Evolutionary conservation across 53 echinoderm and acorn worm species (phyloP), one percentile per base, ranked within the genome.

Genomic region (Paracentrotus lividus): DNA sequence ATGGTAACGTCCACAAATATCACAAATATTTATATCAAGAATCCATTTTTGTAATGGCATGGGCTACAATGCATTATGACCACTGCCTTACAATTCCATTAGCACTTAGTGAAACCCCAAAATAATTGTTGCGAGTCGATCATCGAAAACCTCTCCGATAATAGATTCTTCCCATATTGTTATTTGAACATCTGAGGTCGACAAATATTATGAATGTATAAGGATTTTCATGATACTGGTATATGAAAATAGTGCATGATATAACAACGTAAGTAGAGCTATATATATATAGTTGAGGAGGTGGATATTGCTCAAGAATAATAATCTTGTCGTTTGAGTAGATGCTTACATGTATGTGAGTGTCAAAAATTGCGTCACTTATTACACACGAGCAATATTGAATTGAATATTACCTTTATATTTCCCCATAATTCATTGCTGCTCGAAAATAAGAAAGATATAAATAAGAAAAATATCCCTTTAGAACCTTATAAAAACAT

Each of bases 151-250:
- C 31, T 49, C 8, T 81, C 12, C 14, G 47, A 47, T 81, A 13
- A 45, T 81, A 6, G 12, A 81, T 81, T 81, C 49, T 4, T 47
- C 47, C 27, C 13, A 12, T 27, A 12, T 81, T 81, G 12, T 47
- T 81, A 81, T 81, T 81, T 81, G 81, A 81, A n/a, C 81, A 81
- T 13, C 81, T 81, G 81, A 81, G 20, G n/a, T 10, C n/a, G 15
- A 18, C 72, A 16, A 72, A 72, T 40, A 0, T 1, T 21, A 52
- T 57, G 57, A 57, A 15, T 12, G 1, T 0, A 52, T 52, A 67
- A 65, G 13, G 12, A 12, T 72, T 36, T 72, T 6, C 1, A 29
- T 64, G 64, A 64, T 64, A 9, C 64, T 64, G 64, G 9, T n/a
- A n/a, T n/a, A n/a, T n/a, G n/a, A n/a, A n/a, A n/a, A n/a, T n/a